Percentiles rank a stretch among this genome's conserved stretches.
Conservation (phyloP, 1,140 invertebrate species). For the Drosophila pectinifera region DNA sequence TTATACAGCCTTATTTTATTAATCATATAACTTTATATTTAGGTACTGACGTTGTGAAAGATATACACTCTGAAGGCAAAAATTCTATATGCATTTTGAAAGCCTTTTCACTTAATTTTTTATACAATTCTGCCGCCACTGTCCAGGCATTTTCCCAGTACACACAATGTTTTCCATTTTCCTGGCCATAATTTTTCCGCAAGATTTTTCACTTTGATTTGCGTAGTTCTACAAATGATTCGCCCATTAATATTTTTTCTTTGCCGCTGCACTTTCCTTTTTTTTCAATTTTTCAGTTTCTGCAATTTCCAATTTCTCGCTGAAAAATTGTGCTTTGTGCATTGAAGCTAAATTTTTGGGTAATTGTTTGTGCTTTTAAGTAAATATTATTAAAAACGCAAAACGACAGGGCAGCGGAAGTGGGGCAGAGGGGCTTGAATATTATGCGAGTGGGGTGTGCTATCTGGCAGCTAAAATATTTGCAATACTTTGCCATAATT, state of each 20-base stretch:
- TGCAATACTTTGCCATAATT: slow-evolving; percentile 72
- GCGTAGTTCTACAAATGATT: slow-evolving; percentile 62
- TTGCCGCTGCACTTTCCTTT: slow-evolving; percentile 10
- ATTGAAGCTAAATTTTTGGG: slow-evolving; percentile 58
- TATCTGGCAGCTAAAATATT: slow-evolving; percentile 43
- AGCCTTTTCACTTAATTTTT: slow-evolving; percentile 8
- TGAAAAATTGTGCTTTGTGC: slow-evolving; percentile 42
- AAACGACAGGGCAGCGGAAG: slow-evolving; percentile 39
- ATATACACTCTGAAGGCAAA: neutral
- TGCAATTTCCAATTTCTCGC: slow-evolving; percentile 44
- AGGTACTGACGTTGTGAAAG: neutral
- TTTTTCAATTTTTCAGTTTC: slow-evolving; percentile 25
- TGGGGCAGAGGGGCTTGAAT: neutral
- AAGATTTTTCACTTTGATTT: slow-evolving; percentile 53
- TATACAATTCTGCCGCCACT: slow-evolving; percentile 2
- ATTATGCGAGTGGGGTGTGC: slow-evolving; percentile 18
- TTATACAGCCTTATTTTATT: neutral
- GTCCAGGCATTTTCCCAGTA: neutral
- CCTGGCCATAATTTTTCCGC: slow-evolving; percentile 4
- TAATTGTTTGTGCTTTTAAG: slow-evolving; percentile 79
- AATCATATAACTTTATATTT: no score
- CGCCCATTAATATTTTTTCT: slow-evolving; percentile 48
- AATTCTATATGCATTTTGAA: slow-evolving; percentile 1
- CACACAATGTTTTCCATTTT: slow-evolving; percentile 10
- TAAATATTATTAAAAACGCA: slow-evolving; percentile 82